Evolutionary conservation across 2,888 invertebrate genomes (phyloP).

Genomic region (Rutpela maculata): DNA sequence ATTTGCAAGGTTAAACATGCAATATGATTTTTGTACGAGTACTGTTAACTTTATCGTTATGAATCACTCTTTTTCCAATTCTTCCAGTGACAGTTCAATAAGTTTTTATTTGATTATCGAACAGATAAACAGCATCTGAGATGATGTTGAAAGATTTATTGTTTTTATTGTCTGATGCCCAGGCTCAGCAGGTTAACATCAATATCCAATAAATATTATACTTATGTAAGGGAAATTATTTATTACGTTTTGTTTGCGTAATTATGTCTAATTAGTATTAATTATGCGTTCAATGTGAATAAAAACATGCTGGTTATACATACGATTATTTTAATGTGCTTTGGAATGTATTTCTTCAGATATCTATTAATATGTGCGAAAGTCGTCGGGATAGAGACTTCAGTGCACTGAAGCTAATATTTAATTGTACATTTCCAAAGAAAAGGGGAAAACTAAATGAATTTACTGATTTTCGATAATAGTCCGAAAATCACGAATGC

Average conservation of each 20-base stretch:
- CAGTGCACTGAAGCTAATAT: too few relatives aligned
- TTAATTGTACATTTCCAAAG: too few relatives aligned
- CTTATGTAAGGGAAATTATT: conserved; percentile 3
- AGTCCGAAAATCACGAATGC: too few relatives aligned
- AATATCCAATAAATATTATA: conserved; percentile 43
- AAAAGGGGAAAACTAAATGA: too few relatives aligned
- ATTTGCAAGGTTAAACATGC: conserved; percentile 33
- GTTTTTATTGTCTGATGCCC: conserved; percentile 51
- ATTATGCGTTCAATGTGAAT: conserved; percentile 9
- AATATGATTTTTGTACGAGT: conserved; percentile 33
- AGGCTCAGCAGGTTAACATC: conserved; percentile 51
- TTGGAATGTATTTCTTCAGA: too few relatives aligned
- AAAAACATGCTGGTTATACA: background rate
- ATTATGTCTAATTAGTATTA: conserved; percentile 18
- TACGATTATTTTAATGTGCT: background rate
- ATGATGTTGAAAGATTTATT: conserved; percentile 59
- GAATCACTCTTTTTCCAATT: conserved; percentile 37
- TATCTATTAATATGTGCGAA: too few relatives aligned
- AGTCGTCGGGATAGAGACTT: too few relatives aligned
- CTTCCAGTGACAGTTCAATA: conserved; percentile 58
- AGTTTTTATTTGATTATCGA: conserved; percentile 59
- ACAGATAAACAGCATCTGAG: conserved; percentile 54
- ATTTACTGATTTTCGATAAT: too few relatives aligned
- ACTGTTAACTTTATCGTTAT: conserved; percentile 34
- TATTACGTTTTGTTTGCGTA: conserved; percentile 8